Percentiles rank a stretch among this genome's conserved stretches.
Evolutionary conservation across 2,113 vertebrate species (phyloP).

Genomic region (Odontesthes bonariensis): DNA sequence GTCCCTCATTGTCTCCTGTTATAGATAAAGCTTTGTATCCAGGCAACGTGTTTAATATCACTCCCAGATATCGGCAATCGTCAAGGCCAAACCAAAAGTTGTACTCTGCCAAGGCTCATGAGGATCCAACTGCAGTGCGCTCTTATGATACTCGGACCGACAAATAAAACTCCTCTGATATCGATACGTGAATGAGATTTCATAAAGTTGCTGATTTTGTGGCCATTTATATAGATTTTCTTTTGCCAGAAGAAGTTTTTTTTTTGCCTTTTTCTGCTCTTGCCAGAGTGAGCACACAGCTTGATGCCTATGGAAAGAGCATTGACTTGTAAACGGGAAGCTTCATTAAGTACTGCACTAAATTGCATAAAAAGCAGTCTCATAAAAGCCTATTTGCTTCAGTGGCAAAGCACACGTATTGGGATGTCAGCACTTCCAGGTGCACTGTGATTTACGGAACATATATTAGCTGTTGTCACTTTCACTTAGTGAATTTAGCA

Average conservation of each 20-base stretch:
- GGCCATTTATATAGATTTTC: background rate
- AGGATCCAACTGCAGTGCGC: background rate
- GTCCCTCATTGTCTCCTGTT: background rate
- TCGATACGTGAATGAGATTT: background rate
- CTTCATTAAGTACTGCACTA: constrained; percentile 77
- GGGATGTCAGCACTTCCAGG: constrained; percentile 72
- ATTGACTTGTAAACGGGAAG: constrained; percentile 68
- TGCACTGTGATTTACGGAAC: constrained; percentile 57
- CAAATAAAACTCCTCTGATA: background rate
- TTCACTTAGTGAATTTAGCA: constrained; percentile 47
- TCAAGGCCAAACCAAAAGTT: background rate
- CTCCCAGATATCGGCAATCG: background rate
- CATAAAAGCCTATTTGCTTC: constrained; percentile 79
- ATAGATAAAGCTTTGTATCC: background rate
- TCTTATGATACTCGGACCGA: background rate
- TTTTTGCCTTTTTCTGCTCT: constrained; percentile 10
- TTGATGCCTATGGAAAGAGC: constrained; percentile 60
- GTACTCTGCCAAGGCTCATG: background rate
- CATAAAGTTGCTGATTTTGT: background rate
- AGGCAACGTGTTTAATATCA: background rate
- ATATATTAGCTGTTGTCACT: constrained; percentile 57
- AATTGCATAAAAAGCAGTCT: constrained; percentile 71
- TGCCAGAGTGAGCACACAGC: constrained; percentile 38
- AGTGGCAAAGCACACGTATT: constrained; percentile 62
- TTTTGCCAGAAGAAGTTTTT: background rate